Evolutionary conservation across 2,797 vertebrate genomes (phyloP).

Genomic region (Micromesistius poutassou): DNA sequence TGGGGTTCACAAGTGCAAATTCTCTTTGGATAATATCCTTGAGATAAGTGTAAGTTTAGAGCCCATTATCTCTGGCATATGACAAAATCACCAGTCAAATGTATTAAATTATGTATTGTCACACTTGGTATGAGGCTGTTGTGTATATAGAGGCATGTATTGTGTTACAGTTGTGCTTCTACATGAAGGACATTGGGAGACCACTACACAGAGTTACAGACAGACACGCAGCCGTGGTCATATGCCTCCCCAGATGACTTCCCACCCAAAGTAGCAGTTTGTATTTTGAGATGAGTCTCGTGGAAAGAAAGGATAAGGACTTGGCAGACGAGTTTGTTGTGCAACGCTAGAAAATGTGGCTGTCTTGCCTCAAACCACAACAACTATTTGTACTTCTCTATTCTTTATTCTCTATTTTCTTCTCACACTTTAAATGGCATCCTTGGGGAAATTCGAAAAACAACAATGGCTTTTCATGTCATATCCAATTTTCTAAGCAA

Average conservation of each 20-base stretch:
- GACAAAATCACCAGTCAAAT: background rate
- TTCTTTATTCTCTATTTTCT: background rate
- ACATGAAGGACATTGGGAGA: background rate
- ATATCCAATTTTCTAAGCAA: background rate
- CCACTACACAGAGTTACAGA: background rate
- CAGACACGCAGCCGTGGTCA: background rate
- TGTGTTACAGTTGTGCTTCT: too few species aligned
- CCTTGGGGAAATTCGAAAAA: background rate
- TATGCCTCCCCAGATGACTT: background rate
- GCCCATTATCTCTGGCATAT: background rate
- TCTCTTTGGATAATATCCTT: background rate
- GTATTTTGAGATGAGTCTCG: background rate
- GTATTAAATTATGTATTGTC: background rate
- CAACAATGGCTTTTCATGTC: background rate
- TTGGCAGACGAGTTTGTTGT: background rate
- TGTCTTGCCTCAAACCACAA: background rate
- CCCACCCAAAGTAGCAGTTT: background rate
- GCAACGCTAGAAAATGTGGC: background rate
- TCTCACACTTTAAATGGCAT: background rate
- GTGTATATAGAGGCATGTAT: background rate
- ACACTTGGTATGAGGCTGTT: background rate
- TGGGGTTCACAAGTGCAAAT: background rate
- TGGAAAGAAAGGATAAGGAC: too few species aligned
- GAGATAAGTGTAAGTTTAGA: background rate
- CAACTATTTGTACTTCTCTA: background rate